A percentile compares a stretch with the other conserved stretches of the same genome.
Evolutionary conservation across 2,888 invertebrate species (phyloP).

Genomic region (Sminthurides aquaticus): DNA sequence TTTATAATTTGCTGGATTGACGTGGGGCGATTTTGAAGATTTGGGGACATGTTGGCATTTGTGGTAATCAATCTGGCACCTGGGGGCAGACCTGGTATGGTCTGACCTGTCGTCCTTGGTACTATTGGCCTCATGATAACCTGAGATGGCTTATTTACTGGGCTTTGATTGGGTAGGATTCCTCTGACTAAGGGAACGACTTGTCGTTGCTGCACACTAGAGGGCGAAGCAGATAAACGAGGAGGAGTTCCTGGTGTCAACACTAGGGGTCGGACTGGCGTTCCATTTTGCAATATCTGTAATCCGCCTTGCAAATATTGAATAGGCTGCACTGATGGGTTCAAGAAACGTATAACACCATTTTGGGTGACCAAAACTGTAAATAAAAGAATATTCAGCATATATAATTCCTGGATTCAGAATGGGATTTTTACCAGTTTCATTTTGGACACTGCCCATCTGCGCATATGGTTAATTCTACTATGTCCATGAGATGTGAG

Average conservation of each 20-base stretch:
- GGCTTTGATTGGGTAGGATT: background rate
- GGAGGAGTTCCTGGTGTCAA: background rate
- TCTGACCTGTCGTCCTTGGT: background rate
- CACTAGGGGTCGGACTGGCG: background rate
- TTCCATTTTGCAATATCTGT: background rate
- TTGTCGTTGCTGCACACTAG: no score
- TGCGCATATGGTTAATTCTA: no score
- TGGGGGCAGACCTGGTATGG: background rate
- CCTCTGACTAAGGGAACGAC: background rate
- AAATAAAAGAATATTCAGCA: no score
- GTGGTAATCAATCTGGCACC: background rate
- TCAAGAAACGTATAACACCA: background rate
- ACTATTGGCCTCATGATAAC: background rate
- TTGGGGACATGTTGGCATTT: background rate
- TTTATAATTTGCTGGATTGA: background rate
- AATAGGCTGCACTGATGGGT: background rate
- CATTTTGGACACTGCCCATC: no score
- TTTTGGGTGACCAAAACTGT: background rate
- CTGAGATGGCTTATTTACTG: background rate
- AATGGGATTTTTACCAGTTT: no score
- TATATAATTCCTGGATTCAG: no score
- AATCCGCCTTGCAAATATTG: background rate
- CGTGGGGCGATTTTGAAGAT: background rate
- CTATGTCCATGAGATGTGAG: no score
- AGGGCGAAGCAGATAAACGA: no score